Conservation (phyloP, 2,113 vertebrate species). For the Phylloscopus trochiloides region DNA sequence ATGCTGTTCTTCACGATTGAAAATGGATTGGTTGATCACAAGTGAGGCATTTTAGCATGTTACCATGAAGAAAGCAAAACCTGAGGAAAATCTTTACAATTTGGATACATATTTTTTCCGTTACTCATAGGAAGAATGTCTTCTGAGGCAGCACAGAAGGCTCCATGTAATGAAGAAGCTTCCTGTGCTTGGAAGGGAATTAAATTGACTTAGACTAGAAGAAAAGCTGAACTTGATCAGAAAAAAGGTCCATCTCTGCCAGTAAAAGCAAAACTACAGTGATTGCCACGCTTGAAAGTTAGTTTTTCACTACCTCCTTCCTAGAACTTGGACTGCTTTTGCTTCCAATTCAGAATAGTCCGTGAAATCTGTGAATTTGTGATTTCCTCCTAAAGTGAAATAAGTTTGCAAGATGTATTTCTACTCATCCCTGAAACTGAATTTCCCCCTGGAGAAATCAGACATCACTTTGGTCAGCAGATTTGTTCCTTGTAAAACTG, state of each 20-base stretch:
- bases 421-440: neutral
- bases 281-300: neutral
- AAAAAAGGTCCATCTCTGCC: neutral
- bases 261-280: neutral
- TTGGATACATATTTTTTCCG: neutral
- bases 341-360: neutral
- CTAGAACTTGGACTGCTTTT: neutral
- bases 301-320: neutral
- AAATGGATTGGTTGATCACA: neutral
- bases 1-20: fast-evolving
- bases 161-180: fast-evolving
- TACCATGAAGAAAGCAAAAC: neutral
- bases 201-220: neutral
- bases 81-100: neutral
- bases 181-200: neutral
- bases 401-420: neutral
- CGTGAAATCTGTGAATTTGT: neutral
- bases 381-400: neutral
- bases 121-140: neutral
- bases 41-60: neutral
- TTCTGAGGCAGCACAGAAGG: neutral
- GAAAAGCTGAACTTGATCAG: neutral
- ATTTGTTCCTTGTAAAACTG: neutral
- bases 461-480: neutral
- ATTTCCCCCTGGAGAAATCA: neutral